Base-by-base conservation (phyloP, 53 echinoderm and acorn worm species). In the Holothuria scabra region DNA sequence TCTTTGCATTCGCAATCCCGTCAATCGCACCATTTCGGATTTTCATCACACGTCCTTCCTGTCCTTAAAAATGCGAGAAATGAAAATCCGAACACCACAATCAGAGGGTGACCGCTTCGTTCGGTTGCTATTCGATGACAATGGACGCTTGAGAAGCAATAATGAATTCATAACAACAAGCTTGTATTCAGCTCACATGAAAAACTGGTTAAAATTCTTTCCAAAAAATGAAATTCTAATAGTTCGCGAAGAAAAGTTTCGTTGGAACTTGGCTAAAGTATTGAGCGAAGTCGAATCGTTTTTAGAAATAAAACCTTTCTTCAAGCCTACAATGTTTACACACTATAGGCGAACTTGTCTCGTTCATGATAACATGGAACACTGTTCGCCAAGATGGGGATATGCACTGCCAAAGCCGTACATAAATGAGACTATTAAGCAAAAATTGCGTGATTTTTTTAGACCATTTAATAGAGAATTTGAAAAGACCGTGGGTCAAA, bases 401-500 rank as follows among this genome's bases (percentile, higher is more conserved):
- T 79, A 85, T 44, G 83, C 85, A 56, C 72, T 95, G 35, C 93
- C 95, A 8, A 93, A 95, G 76, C 89, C 95, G 10, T 55, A 79
- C 22, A 46, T 89, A 0, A 85, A 88, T 74, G 55, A 84, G 20
- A 85, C 84, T 3, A 68, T 89, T 2, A 31, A 70, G 24, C 65
- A 83, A 26, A 93, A 91, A 62, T 59, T 95, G 1, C 61, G 91
- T 37, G 91, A 95, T 72, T 95, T 91, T 86, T 95, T 89, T 80
- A 83, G 89, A 58, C 95, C 95, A 25, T 91, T 85, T 24, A 95
- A 91, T 80, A 74, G 79, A 69, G 93, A 89, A 83, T 91, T 95
- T 74, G 85, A 87, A 21, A 65, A 80, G 34, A 30, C 91, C 38
- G 83, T 89, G 22, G 87, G 84, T n/a, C 84, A 87, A 86, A 56